Evolutionary conservation across 2,113 vertebrate genomes (phyloP).

Genomic region (Tursiops truncatus): DNA sequence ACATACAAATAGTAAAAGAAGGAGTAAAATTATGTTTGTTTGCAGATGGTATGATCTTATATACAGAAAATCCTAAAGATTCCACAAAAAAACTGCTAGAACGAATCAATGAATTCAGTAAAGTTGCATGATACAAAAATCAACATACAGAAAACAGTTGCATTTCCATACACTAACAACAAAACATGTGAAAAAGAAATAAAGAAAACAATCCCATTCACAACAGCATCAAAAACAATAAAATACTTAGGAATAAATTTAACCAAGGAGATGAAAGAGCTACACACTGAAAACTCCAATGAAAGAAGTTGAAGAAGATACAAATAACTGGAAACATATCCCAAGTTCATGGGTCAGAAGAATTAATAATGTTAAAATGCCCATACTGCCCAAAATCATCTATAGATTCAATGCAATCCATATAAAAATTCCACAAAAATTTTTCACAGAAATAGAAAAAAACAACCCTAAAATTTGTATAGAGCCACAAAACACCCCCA

Average conservation of each 20-base stretch:
- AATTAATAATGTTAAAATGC: neutral
- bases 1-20: neutral
- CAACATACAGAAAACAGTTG: neutral
- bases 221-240: neutral
- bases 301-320: neutral
- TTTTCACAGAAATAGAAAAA: neutral
- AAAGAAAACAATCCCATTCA: neutral
- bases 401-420: neutral
- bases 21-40: neutral
- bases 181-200: neutral
- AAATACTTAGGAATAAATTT: neutral
- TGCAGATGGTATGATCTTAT: neutral
- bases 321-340: neutral
- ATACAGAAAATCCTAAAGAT: neutral
- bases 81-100: neutral
- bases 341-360: neutral
- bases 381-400: neutral
- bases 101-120: neutral
- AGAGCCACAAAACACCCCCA: neutral
- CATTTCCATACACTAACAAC: neutral
- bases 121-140: neutral
- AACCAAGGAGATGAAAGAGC: neutral
- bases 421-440: neutral
- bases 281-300: neutral
- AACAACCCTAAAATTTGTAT: neutral